Conservation (phyloP, 2,797 vertebrate genomes). For the Trichosurus vulpecula region DNA sequence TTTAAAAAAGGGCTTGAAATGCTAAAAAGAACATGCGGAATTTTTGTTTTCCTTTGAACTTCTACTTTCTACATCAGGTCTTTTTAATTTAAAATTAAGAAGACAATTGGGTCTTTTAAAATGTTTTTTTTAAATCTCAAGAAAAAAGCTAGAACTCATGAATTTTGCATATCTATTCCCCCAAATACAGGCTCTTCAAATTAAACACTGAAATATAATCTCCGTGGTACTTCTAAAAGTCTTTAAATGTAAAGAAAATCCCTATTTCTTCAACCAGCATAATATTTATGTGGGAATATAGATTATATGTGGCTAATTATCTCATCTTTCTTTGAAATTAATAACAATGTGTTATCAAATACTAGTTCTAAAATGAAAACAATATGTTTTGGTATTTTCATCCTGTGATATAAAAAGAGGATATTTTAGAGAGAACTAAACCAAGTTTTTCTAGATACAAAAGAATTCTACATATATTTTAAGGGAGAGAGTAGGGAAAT, state of each 20-base stretch:
- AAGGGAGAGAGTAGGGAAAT: neutral
- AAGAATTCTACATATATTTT: neutral
- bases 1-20: neutral
- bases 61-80: neutral
- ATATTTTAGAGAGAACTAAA: neutral
- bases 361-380: neutral
- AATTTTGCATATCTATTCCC: neutral
- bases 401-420: neutral
- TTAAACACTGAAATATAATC: slow-evolving; percentile 30
- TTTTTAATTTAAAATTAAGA: neutral
- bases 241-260: slow-evolving; percentile 17
- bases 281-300: neutral
- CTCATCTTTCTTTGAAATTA: neutral
- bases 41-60: neutral
- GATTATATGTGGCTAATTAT: neutral
- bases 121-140: slow-evolving; percentile 17
- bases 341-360: neutral
- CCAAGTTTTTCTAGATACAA: neutral
- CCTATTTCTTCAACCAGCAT: neutral
- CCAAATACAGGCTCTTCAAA: neutral
- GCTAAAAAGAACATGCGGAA: neutral
- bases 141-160: slow-evolving; percentile 32
- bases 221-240: slow-evolving; percentile 30
- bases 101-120: neutral
- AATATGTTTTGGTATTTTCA: neutral